phyloP scores from a whole-genome alignment of 2,888 invertebrate species.

The Clistopyga incitator region DNA sequence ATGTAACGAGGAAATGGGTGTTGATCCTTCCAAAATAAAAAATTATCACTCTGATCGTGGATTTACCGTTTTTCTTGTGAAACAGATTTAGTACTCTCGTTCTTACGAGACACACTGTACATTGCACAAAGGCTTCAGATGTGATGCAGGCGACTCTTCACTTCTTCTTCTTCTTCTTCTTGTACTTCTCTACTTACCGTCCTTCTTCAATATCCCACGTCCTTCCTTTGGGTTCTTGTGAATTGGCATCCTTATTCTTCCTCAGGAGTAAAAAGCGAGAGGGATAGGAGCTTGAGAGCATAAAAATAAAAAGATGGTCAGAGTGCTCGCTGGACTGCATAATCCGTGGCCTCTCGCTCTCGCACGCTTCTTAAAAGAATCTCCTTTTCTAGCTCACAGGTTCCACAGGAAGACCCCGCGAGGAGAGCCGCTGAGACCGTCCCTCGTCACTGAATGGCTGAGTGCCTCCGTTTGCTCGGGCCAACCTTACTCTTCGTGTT shows the following conservation, averaged over 20 bases:
- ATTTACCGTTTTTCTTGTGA: not conserved
- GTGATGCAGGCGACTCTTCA: slow-evolving; percentile 16
- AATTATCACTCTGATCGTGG: not conserved
- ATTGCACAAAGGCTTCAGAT: slow-evolving; percentile 3
- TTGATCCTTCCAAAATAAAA: no score
- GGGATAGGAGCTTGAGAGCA: not conserved
- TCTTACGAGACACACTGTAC: slow-evolving; percentile 13
- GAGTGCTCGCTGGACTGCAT: slow-evolving; percentile 32
- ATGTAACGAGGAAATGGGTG: no score
- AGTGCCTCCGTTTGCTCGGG: slow-evolving; percentile 28
- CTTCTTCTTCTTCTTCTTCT: not conserved
- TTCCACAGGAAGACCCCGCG: slow-evolving; percentile 9
- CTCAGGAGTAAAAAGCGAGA: not conserved
- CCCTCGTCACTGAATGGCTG: slow-evolving; percentile 25
- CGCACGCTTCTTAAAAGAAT: slow-evolving; percentile 8
- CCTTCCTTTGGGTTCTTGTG: slow-evolving; percentile 13
- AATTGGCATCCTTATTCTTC: slow-evolving; percentile 17
- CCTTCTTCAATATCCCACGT: slow-evolving; percentile 18
- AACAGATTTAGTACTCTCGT: not conserved
- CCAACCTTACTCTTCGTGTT: slow-evolving; percentile 20
- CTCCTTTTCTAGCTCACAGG: slow-evolving; percentile 13
- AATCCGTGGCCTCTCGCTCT: slow-evolving; percentile 15
- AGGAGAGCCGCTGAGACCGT: slow-evolving; percentile 22
- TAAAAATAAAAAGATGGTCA: slow-evolving; percentile 19
- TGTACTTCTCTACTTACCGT: not conserved